Evolutionary conservation across 2,113 vertebrate species (phyloP), one percentile per base, ranked within the genome.

Genomic region (Budorcas taxicolor): DNA sequence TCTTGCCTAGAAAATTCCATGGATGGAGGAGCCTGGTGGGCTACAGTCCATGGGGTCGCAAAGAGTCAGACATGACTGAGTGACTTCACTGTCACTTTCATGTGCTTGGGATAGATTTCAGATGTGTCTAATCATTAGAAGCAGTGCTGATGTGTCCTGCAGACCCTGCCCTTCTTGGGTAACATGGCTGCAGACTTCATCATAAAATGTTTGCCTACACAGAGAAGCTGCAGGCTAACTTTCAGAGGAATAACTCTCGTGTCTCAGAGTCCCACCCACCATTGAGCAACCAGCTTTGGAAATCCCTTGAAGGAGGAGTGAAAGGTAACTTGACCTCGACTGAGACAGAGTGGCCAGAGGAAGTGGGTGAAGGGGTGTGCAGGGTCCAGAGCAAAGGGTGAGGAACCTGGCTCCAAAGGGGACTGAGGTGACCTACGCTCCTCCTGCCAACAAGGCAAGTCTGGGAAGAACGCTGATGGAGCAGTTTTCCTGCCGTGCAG

Each of bases 91-190:
- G 33, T 62, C 60, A 62, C 14, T 60, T 60, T 60, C 27, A 31
- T 5, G 6, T n/a, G 15, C 78, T 43, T 45, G 2, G 33, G 23
- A 60, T 17, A 94, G 83, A 64, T 33, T 57, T 40, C n/a, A 86
- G 55, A 21, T 10, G 7, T n/a, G 33, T 91, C 53, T 43, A 14
- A 36, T 43, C 74, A 33, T 50, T 1, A 21, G 64, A 52, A 17
- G 47, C 3, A 16, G 27, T 5, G 7, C 43, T 0, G 17, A 12
- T 23, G 0, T 0, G 3, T 25, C 67, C 23, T 3, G 0, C 7
- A 31, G 23, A 89, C 33, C 74, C 71, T 13, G 5, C 15, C 50
- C 62, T 36, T 6, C 47, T 6, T 76, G 19, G 11, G 43, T 17
- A 9, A 33, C 45, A 11, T 0, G 12, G n/a, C 31, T 91, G n/a